Evolutionary conservation across 2,797 vertebrate species (phyloP).

Genomic region (Crenuchus spilurus): DNA sequence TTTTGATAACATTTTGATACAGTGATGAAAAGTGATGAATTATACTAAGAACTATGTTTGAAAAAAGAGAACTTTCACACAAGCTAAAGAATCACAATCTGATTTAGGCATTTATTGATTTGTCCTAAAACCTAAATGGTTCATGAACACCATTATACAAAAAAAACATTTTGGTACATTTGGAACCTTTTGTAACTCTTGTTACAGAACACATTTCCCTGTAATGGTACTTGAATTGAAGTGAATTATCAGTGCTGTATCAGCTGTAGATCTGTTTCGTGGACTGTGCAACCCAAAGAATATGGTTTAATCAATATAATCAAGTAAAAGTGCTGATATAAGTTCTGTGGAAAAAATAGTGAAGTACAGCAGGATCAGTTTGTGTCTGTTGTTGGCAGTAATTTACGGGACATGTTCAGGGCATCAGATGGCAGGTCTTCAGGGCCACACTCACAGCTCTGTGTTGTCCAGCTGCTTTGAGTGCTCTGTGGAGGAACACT

Average conservation of each 20-base stretch:
- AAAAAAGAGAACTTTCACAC: too few species aligned
- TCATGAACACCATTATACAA: too few species aligned
- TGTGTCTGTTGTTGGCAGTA: slow-evolving; percentile 18
- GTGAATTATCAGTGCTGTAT: neutral
- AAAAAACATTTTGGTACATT: too few species aligned
- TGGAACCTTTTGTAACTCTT: too few species aligned
- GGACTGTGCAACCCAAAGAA: neutral
- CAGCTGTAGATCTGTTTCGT: neutral
- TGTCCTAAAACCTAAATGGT: too few species aligned
- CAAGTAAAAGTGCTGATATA: neutral
- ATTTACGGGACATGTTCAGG: slow-evolving; percentile 31
- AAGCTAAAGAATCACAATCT: too few species aligned
- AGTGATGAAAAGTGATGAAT: neutral
- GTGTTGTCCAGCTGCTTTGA: slow-evolving; percentile 29
- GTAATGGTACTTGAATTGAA: neutral
- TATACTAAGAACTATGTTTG: too few species aligned
- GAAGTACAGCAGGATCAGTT: too few species aligned
- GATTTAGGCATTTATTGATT: too few species aligned
- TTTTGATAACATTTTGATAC: neutral
- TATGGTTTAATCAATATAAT: too few species aligned
- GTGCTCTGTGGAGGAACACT: slow-evolving; percentile 17
- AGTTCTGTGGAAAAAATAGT: slow-evolving; percentile 5
- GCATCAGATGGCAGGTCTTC: slow-evolving; percentile 29
- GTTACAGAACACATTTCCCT: neutral
- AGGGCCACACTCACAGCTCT: slow-evolving; percentile 9